Base-by-base conservation (phyloP, 2,113 vertebrate species). In the Larimichthys polyactis region DNA sequence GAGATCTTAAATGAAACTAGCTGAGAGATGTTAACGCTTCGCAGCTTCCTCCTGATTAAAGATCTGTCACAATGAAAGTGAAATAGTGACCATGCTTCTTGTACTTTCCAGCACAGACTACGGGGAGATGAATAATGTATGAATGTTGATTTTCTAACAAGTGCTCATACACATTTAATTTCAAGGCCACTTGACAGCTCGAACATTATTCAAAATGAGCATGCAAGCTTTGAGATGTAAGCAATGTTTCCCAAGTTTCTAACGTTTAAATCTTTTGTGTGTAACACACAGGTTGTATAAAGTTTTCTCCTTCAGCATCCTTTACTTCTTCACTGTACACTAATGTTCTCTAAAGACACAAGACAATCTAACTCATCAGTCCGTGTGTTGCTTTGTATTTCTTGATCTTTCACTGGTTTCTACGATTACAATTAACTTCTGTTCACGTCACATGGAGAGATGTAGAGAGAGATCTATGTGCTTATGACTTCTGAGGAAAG, bases 41-140 rank as follows among this genome's bases (percentile, higher is more conserved):
- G 81, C 43, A 54, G 46, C 75, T 73, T 66, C 16, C 62, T 73
- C 67, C 62, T 65, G 22, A 84, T 49, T 46, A 48, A 73, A 67
- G 57, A 77, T 52, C 44, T 59, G 82, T 87, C 71, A 78, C 75
- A 78, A 75, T 82, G 66, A 88, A 81, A 85, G 54, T 84, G 75
- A 84, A 80, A 81, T 20, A 40, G 49, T 74, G 74, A 59, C 55
- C 27, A 0, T 0, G 14, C 59, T 40, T 40, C 36, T 36, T 58
- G 73, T 43, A 17, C 67, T 44, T 58, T 66, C 43, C 51, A 29
- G 22, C 0, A 12, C 36, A 40, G 58, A 66, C 76, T 15, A 16
- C 44, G 36, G 4, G 3, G 20, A 8, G 12, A 66, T 86, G 69
- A 85, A 85, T 79, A 72, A 87, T 80, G 52, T 10, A 83, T 81